A percentile compares a stretch with the other conserved stretches of the same genome.
These are phyloP conservation scores for Andrena haemorrhoa DNA, from an alignment of 2,888 invertebrate species.

Conservation along the genomic window DNA sequence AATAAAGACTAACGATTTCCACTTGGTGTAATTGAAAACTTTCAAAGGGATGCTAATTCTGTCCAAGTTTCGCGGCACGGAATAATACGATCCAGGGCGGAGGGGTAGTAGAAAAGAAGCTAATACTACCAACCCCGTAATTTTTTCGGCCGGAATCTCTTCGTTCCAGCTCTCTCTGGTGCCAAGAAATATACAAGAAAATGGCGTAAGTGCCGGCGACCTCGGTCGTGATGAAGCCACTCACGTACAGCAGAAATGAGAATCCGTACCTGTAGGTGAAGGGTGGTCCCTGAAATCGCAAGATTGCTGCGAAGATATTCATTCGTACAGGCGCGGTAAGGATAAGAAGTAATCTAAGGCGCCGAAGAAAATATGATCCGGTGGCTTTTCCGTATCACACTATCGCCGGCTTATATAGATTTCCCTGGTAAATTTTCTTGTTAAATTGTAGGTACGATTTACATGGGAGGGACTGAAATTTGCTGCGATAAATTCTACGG, in stretches of 20 bases:
- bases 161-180: constrained; percentile 89
- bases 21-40: constrained; percentile 19
- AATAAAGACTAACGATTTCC: constrained; percentile 16
- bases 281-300: constrained; percentile 88
- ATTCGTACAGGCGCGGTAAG: constrained; percentile 50
- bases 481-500: background rate
- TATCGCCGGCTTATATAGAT: background rate
- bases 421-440: background rate
- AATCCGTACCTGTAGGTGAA: constrained; percentile 95
- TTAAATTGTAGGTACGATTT: constrained; percentile 2
- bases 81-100: background rate
- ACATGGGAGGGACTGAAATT: background rate
- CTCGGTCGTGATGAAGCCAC: constrained; percentile 94
- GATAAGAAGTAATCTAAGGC: constrained; percentile 42
- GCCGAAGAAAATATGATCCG: constrained; percentile 26
- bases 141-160: constrained; percentile 85
- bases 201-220: constrained; percentile 94
- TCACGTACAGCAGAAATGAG: constrained; percentile 94
- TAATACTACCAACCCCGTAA: constrained; percentile 78
- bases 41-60: constrained; percentile 40
- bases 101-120: constrained; percentile 54
- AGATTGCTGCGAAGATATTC: constrained; percentile 58
- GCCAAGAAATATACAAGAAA: constrained; percentile 94
- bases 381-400: constrained; percentile 20
- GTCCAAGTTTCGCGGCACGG: constrained; percentile 15